Base-by-base conservation (phyloP, 2,888 invertebrate species). In the Campoletis raptor region DNA sequence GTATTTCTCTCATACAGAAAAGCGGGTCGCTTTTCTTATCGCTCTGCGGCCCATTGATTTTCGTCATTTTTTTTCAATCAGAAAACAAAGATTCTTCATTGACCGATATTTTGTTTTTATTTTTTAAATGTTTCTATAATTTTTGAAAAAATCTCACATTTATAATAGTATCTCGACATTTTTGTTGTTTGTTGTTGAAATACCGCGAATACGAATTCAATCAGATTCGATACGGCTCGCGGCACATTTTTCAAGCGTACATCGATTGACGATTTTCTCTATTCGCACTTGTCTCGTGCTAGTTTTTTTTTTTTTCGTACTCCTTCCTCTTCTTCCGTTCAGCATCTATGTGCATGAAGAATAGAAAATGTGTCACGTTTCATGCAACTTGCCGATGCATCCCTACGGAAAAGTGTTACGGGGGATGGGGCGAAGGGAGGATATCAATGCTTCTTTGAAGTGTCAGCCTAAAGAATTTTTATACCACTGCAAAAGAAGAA, bases 311-410 rank as follows among this genome's bases (percentile, higher is more conserved):
- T 69, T 69, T 40, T 66, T 69, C 61, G n/a, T 76, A 72, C 83
- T 81, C 45, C 3, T 61, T 61, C 10, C 12, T 30, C 24, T 12
- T 15, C 30, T 61, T 61, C 57, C 12, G 67, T 83, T 83, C 77
- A 54, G 79, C 67, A 79, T 69, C 70, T 66, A 82, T 85, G 81
- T 72, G 83, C 78, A 45, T 36, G 67, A 64, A 67, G 66, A 81
- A 77, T 42, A 64, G 45, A 77, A 77, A 85, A 88, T 88, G 84
- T 78, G 66, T 76, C 80, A 76, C 74, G 52, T 85, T 85, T 74
- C 81, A 66, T 79, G 67, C 82, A 74, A 81, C 40, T 67, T 67
- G 72, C 78, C 66, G 67, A 81, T 72, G 77, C 69, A 70, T 81
- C 42, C 77, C 72, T 12, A 69, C 45, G 37, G 66, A 67, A 73